Evolutionary conservation across 2,797 vertebrate species (phyloP).

Genomic region (Chaetodon trifasciatus): DNA sequence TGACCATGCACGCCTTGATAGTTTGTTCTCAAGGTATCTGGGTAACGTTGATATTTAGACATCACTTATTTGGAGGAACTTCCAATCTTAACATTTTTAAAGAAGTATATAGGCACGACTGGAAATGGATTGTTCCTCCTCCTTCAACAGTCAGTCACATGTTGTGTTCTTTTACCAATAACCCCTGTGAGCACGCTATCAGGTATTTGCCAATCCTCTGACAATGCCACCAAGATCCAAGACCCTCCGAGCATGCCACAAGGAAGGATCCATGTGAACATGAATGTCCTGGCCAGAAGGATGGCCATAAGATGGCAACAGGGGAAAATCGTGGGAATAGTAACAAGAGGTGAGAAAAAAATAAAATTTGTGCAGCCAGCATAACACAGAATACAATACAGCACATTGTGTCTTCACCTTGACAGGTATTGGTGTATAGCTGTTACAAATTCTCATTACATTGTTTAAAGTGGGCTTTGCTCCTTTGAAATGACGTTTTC

Average conservation of each 20-base stretch:
- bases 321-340: constrained; percentile 66
- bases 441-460: neutral
- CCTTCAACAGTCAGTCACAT: neutral
- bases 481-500: neutral
- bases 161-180: neutral
- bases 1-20: no score
- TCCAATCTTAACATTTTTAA: neutral
- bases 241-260: neutral
- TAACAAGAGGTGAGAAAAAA: constrained; percentile 62
- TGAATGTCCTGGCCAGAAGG: constrained; percentile 71
- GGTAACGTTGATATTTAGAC: neutral
- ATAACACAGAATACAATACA: neutral
- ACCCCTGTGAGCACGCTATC: neutral
- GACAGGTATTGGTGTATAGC: neutral
- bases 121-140: neutral
- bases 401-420: neutral
- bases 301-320: constrained; percentile 62
- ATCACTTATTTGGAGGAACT: neutral
- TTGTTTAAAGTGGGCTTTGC: neutral
- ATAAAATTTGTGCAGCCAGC: neutral
- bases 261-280: constrained; percentile 45
- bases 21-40: neutral
- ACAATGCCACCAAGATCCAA: fast-evolving
- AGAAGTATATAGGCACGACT: neutral
- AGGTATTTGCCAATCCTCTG: neutral